Evolutionary conservation across 2,888 invertebrate species (phyloP).

Genomic region (Harpalus rufipes): DNA sequence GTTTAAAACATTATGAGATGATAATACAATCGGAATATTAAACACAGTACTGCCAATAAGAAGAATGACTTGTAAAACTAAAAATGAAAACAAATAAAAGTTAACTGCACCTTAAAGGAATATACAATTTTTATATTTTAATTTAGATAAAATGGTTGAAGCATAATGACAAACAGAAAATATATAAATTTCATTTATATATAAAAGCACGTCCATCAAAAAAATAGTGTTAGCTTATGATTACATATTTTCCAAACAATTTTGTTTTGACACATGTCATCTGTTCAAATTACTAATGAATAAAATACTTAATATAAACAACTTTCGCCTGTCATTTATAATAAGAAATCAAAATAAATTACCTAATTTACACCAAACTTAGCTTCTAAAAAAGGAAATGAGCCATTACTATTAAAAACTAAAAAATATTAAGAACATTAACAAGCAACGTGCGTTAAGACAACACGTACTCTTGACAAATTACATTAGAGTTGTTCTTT

Average conservation of each 20-base stretch:
- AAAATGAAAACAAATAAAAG: neutral
- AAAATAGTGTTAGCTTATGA: neutral
- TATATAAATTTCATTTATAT: no score
- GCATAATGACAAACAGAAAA: no score
- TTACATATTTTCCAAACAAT: neutral
- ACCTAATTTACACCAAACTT: neutral
- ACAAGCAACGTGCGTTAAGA: conserved; percentile 33
- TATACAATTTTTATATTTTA: neutral
- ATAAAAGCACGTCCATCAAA: neutral
- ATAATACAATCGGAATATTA: neutral
- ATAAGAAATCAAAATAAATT: conserved; percentile 20
- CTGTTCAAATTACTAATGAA: neutral
- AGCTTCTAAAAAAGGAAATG: conserved; percentile 6
- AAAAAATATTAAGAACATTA: conserved; percentile 28
- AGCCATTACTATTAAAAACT: conserved; percentile 29
- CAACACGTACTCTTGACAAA: conserved; percentile 29
- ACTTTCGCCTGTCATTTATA: conserved; percentile 12
- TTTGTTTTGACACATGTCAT: neutral
- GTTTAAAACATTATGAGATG: neutral
- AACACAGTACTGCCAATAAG: neutral
- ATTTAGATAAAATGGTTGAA: neutral
- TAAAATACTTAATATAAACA: conserved; percentile 4
- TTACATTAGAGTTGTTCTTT: conserved; percentile 37
- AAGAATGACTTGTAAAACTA: neutral
- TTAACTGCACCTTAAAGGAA: neutral